These are phyloP conservation scores for Magallana gigas DNA, from an alignment of 1,140 invertebrate genomes.

Conservation along the genomic window DNA sequence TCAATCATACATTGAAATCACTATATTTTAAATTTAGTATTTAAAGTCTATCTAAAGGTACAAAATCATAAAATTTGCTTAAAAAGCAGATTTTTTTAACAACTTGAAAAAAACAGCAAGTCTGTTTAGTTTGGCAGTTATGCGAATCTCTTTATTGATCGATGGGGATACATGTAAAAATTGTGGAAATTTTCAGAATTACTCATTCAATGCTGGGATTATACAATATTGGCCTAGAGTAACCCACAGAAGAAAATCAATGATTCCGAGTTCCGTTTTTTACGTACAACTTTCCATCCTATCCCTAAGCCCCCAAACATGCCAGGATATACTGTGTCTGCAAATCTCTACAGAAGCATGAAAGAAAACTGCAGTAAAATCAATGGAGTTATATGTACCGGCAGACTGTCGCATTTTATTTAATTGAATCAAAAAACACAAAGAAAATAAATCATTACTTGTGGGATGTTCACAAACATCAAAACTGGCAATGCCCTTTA, in stretches of 20 bases:
- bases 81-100: no score
- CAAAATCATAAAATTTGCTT: no score
- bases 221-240: conserved; percentile 6
- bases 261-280: not conserved
- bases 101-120: no score
- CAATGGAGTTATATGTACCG: not conserved
- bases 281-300: conserved; percentile 3
- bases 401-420: not conserved
- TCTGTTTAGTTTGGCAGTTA: no score
- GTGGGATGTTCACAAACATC: not conserved
- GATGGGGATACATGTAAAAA: not conserved
- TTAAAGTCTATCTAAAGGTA: no score
- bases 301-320: not conserved
- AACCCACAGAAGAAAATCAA: conserved; percentile 21
- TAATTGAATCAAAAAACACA: conserved; percentile 6
- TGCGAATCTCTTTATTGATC: no score
- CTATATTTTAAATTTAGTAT: no score
- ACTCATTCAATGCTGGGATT: not conserved
- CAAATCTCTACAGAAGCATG: conserved; percentile 16
- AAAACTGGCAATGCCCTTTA: not conserved
- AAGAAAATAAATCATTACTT: not conserved
- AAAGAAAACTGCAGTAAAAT: conserved; percentile 2
- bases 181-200: not conserved
- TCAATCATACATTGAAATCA: no score
- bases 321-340: not conserved